A percentile compares a stretch with the other conserved stretches of the same genome.
phyloP scores from a whole-genome alignment of 1,140 invertebrate genomes.

The Anoplolepis gracilipes region DNA sequence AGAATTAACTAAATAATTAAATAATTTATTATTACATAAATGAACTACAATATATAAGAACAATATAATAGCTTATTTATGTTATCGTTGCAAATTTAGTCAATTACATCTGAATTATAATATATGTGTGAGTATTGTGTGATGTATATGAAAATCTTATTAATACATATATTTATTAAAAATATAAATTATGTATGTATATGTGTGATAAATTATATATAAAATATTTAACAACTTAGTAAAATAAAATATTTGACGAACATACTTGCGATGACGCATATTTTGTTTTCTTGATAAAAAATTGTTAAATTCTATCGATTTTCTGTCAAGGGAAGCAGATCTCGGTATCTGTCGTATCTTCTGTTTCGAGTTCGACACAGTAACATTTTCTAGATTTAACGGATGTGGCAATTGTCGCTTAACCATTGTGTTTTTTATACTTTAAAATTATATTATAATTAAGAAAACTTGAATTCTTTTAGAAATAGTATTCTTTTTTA shows the following conservation, averaged over 20 bases:
- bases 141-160: no score
- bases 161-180: no score
- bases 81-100: no score
- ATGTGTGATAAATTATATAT: no score
- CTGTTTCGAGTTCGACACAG: not conserved
- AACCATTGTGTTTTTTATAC: conserved; percentile 3
- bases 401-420: conserved; percentile 8
- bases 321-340: not conserved
- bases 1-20: no score
- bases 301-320: not conserved
- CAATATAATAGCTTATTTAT: no score
- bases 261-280: conserved; percentile 15
- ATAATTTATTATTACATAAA: no score
- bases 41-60: no score
- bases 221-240: no score
- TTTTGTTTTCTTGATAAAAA: not conserved
- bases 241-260: not conserved
- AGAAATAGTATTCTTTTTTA: not conserved
- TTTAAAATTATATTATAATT: not conserved
- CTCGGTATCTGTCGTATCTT: not conserved
- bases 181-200: no score
- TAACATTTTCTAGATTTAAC: not conserved
- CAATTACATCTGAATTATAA: no score
- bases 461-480: not conserved
- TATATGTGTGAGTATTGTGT: no score